phyloP scores from a whole-genome alignment of 2,113 vertebrate species.

The Corvus hawaiiensis region DNA sequence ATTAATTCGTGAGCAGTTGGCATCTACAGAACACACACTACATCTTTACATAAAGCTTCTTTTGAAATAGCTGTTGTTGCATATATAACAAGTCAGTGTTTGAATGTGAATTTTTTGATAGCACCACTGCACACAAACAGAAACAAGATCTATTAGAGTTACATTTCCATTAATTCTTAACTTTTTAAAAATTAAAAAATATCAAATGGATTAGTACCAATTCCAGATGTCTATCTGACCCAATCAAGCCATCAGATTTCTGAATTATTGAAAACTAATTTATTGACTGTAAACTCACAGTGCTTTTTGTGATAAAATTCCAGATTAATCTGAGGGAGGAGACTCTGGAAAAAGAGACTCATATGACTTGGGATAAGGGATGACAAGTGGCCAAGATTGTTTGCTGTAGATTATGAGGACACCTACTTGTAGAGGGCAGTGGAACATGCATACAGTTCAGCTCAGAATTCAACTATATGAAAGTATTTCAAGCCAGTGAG shows the following conservation, averaged over 20 bases:
- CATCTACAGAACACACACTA: neutral
- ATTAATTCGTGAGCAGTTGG: neutral
- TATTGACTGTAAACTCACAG: neutral
- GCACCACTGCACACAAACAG: accelerated
- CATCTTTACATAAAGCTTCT: neutral
- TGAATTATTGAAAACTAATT: neutral
- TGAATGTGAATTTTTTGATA: neutral
- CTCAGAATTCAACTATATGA: neutral
- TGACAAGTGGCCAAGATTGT: neutral
- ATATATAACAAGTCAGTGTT: neutral
- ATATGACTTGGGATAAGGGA: neutral
- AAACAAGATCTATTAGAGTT: neutral
- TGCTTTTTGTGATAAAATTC: neutral
- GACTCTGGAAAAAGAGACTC: neutral
- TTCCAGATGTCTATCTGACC: neutral
- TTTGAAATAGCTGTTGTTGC: neutral
- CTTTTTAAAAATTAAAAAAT: neutral
- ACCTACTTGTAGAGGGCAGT: neutral
- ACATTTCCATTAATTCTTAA: neutral
- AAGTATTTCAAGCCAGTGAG: neutral
- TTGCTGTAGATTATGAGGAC: neutral
- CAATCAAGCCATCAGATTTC: neutral
- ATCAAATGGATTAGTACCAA: neutral
- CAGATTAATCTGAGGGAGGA: neutral
- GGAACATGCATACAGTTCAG: neutral